phyloP scores from a whole-genome alignment of 2,797 vertebrate species.

The Gymnopithys bicolor region DNA sequence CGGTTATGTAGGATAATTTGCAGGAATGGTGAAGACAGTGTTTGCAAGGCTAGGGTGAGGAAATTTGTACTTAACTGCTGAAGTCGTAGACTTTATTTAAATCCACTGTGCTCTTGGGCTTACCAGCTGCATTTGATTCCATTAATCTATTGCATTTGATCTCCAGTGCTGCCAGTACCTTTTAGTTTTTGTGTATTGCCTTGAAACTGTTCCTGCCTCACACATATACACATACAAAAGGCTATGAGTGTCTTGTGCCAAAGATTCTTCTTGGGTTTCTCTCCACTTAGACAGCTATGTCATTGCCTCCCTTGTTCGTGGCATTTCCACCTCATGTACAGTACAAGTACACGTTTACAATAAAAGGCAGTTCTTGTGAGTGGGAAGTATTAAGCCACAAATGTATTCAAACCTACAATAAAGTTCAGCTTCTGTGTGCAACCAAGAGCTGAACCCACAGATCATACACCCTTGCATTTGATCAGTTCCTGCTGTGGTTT shows the following conservation, averaged over 20 bases:
- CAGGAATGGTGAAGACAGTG: background rate
- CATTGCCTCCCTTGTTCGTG: background rate
- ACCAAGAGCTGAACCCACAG: constrained; percentile 30
- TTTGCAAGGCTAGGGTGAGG: background rate
- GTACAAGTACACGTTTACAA: background rate
- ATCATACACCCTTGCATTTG: background rate
- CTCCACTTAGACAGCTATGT: background rate
- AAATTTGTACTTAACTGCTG: background rate
- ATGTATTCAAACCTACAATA: background rate
- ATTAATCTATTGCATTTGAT: background rate
- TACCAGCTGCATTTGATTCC: background rate
- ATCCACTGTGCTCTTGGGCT: background rate
- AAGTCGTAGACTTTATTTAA: background rate
- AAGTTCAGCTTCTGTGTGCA: constrained; percentile 25
- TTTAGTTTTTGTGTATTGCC: background rate
- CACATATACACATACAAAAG: background rate
- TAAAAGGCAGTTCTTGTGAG: background rate
- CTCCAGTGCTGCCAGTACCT: background rate
- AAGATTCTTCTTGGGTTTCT: background rate
- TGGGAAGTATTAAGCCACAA: constrained; percentile 8
- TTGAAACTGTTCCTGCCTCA: background rate
- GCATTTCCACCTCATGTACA: background rate
- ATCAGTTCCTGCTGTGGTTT: constrained; percentile 66
- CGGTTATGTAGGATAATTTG: background rate
- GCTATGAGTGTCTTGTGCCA: background rate